Evolutionary conservation across 1,140 invertebrate genomes (phyloP), one percentile per base, ranked within the genome.

Genomic region (Venustaconcha ellipsiformis): DNA sequence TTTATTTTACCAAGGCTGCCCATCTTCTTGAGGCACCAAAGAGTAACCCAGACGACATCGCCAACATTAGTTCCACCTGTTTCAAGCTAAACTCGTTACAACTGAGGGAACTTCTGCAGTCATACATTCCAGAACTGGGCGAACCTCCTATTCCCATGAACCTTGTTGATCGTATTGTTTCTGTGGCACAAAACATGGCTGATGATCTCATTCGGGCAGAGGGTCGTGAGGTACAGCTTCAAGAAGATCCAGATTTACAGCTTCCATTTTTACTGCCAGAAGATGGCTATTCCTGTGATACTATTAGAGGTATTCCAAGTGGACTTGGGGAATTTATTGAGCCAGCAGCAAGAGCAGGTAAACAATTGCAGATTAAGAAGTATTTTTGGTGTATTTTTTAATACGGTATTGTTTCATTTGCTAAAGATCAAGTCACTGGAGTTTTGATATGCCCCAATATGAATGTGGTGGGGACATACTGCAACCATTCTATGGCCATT

Each of bases 11-110:
- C 5, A 76, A 90, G 87, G 91, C 92, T 65, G 91, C 91, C 48
- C 90, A 91, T 78, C 82, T 93, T 14, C 82, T 93, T 3, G 88
- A 95, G 91, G 93, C 95, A 13, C 94, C 95, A 2, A 98, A 98
- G 87, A 94, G 94, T 70, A 95, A 93, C n/a, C 93, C 94, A 11
- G 96, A 99, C 84, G 97, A 99, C 87, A 93, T 98, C 20, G 94
- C 95, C 14, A 94, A 94, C 65, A 92, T 99, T 57, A 95, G 95
- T 67, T 95, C 96, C n/a, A 95, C 96, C 56, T 99, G 97, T 89
- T 99, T 98, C 91, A 98, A 98, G 85, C 92, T 99, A 14, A 99
- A 99, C 91, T 99, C 97, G 0, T 91, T 99, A 26, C 98, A 99
- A 91, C 93, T 99, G 66, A 83, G 85, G 15, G 83, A 83, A 23